phyloP scores from a whole-genome alignment of 2,113 vertebrate genomes.

The Marcusenius ussheri region DNA sequence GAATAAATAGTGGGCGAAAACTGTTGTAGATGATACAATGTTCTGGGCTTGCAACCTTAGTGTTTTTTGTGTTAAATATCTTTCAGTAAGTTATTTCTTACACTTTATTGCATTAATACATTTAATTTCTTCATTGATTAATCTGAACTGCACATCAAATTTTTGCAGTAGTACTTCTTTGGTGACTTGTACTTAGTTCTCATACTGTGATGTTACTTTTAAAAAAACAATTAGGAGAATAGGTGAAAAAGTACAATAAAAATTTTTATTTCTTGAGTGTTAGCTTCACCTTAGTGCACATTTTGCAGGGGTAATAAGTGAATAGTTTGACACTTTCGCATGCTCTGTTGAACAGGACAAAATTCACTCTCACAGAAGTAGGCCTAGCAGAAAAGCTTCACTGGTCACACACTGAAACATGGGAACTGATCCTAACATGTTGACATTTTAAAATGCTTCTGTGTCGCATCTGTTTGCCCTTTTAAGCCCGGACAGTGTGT shows the following conservation, averaged over 20 bases:
- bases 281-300: background rate
- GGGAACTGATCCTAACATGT: constrained; percentile 7
- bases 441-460: constrained; percentile 18
- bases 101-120: background rate
- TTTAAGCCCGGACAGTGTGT: background rate
- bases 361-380: too few species aligned
- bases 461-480: constrained; percentile 21
- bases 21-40: background rate
- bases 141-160: background rate
- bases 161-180: background rate
- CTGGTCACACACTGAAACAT: background rate
- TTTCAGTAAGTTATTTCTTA: background rate
- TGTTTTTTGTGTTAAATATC: background rate
- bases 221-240: background rate
- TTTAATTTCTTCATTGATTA: background rate
- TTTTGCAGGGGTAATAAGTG: background rate
- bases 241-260: background rate
- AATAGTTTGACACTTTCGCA: background rate
- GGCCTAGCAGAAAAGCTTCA: background rate
- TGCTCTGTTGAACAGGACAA: background rate
- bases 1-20: background rate
- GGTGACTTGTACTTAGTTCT: background rate
- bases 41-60: background rate
- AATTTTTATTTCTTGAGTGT: background rate
- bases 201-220: background rate